phyloP scores from a whole-genome alignment of 2,888 invertebrate genomes.

The Candidula unifasciata region DNA sequence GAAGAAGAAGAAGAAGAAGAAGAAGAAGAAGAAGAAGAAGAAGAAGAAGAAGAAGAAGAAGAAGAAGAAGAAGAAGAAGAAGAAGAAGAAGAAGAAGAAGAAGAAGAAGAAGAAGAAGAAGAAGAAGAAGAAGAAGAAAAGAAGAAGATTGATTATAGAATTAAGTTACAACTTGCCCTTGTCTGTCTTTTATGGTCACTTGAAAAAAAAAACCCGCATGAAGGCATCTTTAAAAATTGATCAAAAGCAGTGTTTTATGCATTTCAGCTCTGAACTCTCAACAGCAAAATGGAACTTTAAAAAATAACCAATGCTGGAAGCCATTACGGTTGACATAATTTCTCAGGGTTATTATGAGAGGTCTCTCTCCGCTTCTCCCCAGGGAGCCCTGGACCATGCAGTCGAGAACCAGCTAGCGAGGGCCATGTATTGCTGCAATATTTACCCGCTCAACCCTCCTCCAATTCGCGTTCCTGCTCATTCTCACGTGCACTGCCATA shows the following conservation, averaged over 20 bases:
- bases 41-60: too few relatives aligned
- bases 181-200: not conserved
- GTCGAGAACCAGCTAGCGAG: constrained; percentile 27
- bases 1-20: not conserved
- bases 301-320: constrained; percentile 18
- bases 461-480: constrained; percentile 37
- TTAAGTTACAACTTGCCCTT: not conserved
- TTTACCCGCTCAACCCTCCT: constrained; percentile 33
- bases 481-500: constrained; percentile 47
- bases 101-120: constrained; percentile 23
- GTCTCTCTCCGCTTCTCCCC: not conserved
- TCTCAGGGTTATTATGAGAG: constrained; percentile 9
- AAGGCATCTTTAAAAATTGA: not conserved
- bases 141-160: not conserved
- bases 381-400: not conserved
- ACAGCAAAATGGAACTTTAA: constrained; percentile 1
- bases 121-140: not conserved
- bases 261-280: not conserved
- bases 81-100: constrained; percentile 2
- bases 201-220: not conserved
- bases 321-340: constrained; percentile 27
- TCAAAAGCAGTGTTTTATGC: too few relatives aligned
- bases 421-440: constrained; percentile 31
- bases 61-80: not conserved
- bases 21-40: too few relatives aligned